A percentile compares a stretch with the other conserved stretches of the same genome.
These are phyloP conservation scores for Seira musarum DNA, from an alignment of 2,888 invertebrate species.

Conservation along the genomic window DNA sequence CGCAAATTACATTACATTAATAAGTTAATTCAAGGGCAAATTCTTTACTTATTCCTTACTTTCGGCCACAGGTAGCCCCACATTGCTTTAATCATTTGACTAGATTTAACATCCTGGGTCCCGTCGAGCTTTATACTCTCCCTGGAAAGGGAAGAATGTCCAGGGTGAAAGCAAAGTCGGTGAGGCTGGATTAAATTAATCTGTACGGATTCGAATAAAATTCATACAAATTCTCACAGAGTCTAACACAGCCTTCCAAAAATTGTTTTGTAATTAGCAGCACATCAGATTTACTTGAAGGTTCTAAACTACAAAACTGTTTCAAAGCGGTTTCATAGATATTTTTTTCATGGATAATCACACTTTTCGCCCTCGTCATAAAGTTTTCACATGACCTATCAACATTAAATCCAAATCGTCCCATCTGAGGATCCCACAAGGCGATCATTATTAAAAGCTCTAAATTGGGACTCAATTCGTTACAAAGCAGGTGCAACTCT, in stretches of 20 bases:
- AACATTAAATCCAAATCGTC: conserved; percentile 42
- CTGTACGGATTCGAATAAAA: conserved; percentile 31
- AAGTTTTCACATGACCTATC: conserved; percentile 13
- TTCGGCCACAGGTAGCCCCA: conserved; percentile 96
- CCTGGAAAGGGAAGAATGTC: conserved; percentile 78
- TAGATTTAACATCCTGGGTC: conserved; percentile 78
- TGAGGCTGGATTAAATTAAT: conserved; percentile 72
- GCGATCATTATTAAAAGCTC: conserved; percentile 46
- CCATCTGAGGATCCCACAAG: conserved; percentile 53
- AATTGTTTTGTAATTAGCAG: conserved; percentile 21
- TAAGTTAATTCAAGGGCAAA: too few species aligned
- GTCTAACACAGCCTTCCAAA: conserved; percentile 29
- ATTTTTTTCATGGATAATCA: conserved; percentile 37
- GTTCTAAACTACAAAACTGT: not conserved
- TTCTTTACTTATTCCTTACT: conserved; percentile 73
- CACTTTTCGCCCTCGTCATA: conserved; percentile 19
- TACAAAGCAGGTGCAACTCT: conserved; percentile 55
- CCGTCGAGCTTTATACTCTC: conserved; percentile 70
- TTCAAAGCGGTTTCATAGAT: not conserved
- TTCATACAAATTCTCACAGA: conserved; percentile 42
- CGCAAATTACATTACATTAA: too few species aligned
- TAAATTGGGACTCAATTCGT: conserved; percentile 65
- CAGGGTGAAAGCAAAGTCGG: conserved; percentile 94
- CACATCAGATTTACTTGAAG: not conserved
- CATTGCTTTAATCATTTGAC: conserved; percentile 90